phyloP scores from a whole-genome alignment of 2,888 invertebrate species.

The Cataglyphis altisquamis region DNA sequence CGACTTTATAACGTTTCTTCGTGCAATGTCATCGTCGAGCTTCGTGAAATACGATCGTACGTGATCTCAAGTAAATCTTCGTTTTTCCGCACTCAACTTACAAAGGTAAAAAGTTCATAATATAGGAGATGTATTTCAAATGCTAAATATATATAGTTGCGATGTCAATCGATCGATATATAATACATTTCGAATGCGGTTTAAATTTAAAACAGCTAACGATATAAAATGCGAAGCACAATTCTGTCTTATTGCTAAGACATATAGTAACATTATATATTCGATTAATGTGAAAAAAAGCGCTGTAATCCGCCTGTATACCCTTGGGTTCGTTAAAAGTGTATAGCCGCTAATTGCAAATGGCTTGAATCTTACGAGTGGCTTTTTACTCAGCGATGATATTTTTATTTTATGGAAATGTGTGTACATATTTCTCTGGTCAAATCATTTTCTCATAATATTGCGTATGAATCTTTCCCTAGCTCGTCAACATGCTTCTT shows the following conservation, averaged over 20 bases:
- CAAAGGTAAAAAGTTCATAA: background rate
- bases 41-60: slow-evolving; percentile 12
- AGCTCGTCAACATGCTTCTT: slow-evolving; percentile 11
- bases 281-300: background rate
- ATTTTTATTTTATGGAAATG: slow-evolving; percentile 50
- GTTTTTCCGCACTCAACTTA: background rate
- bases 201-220: slow-evolving; percentile 21
- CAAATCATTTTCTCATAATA: background rate
- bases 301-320: background rate
- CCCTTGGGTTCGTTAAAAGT: slow-evolving; percentile 24
- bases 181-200: background rate
- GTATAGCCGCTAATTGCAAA: slow-evolving; percentile 9
- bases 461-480: slow-evolving; percentile 20
- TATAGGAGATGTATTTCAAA: background rate
- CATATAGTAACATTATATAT: background rate
- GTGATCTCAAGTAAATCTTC: background rate
- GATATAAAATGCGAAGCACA: background rate
- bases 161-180: slow-evolving; percentile 6
- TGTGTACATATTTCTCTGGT: background rate
- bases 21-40: background rate
- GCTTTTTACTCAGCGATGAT: background rate
- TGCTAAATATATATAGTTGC: slow-evolving; percentile 28
- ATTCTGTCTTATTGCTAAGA: slow-evolving; percentile 10
- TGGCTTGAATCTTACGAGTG: background rate
- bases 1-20: slow-evolving; percentile 14